These are phyloP conservation scores for Danionella dracula DNA, from an alignment of 2,797 vertebrate genomes.

Conservation along the genomic window DNA sequence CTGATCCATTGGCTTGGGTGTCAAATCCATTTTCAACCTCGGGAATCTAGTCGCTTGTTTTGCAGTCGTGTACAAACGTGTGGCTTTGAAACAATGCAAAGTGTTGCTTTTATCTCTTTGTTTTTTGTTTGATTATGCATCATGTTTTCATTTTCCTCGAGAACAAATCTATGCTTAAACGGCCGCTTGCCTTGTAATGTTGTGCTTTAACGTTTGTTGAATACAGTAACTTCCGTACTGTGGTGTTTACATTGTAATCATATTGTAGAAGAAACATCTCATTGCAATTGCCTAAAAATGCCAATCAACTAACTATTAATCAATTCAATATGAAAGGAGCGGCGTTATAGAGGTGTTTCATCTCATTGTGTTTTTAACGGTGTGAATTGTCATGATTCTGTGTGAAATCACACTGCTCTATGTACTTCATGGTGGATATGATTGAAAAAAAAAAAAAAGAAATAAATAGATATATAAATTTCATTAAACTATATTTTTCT, in stretches of 20 bases:
- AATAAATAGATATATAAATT: constrained; percentile 64
- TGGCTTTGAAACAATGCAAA: constrained; percentile 58
- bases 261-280: constrained; percentile 63
- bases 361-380: constrained; percentile 48
- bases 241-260: constrained; percentile 77
- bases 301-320: constrained; percentile 70
- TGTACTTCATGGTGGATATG: constrained; percentile 63
- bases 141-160: constrained; percentile 46
- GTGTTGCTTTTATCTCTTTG: constrained; percentile 52
- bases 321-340: constrained; percentile 57
- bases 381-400: constrained; percentile 55
- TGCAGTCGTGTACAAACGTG: constrained; percentile 60
- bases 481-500: constrained; percentile 82
- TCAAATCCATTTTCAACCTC: constrained; percentile 48
- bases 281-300: constrained; percentile 69
- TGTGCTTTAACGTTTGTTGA: constrained; percentile 71
- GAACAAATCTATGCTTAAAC: constrained; percentile 75
- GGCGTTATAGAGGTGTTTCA: constrained; percentile 55
- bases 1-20: too few relatives aligned
- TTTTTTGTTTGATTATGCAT: constrained; percentile 42
- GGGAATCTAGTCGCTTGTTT: constrained; percentile 55
- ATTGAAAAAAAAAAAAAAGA: constrained; percentile 55
- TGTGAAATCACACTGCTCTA: constrained; percentile 60
- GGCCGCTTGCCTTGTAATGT: constrained; percentile 75
- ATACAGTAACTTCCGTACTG: constrained; percentile 70